Base-by-base conservation (phyloP, 2,888 invertebrate genomes). In the Heteromyza rotundicornis region DNA sequence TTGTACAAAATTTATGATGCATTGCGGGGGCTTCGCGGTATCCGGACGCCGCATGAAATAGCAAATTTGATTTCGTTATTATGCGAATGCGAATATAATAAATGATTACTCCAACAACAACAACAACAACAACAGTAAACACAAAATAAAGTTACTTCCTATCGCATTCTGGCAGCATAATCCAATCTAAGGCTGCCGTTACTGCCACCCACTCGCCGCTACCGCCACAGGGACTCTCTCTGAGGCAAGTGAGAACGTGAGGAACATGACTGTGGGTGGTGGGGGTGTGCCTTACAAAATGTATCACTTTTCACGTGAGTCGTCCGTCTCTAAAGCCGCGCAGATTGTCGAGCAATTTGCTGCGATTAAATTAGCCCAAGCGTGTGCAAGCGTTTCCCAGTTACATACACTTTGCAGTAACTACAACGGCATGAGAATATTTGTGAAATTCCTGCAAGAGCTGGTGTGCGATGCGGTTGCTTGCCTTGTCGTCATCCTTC, bases 271-370 rank as follows among this genome's bases (percentile, higher is more conserved):
- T n/a, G n/a, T n/a, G n/a, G n/a, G n/a, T n/a, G n/a, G n/a, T n/a
- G n/a, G n/a, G n/a, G n/a, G n/a, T 40, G 47, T 47, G 40, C 14
- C 40, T 47, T 17, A 19, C 47, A 19, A 47, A 40, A 3, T 17
- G 50, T 66, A 70, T 70, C 70, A 67, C 64, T 68, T 69, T 71
- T 70, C 74, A 74, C 73, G 74, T 73, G 70, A 66, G 64, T n/a
- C n/a, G n/a, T n/a, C n/a, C n/a, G n/a, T 64, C 60, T 64, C 60
- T 78, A 76, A 77, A 77, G 73, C 80, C 69, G 70, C 65, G 77
- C 79, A 80, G 80, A 81, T 81, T 81, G 82, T 75, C 74, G 72
- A 78, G 76, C 81, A 81, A 81, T 82, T 81, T 81, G 81, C 78
- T 74, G 75, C 77, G 80, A 81, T 81, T 82, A 82, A 81, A 81